Base-by-base conservation (phyloP, 2,113 vertebrate species). In the Corynorhinus townsendii region DNA sequence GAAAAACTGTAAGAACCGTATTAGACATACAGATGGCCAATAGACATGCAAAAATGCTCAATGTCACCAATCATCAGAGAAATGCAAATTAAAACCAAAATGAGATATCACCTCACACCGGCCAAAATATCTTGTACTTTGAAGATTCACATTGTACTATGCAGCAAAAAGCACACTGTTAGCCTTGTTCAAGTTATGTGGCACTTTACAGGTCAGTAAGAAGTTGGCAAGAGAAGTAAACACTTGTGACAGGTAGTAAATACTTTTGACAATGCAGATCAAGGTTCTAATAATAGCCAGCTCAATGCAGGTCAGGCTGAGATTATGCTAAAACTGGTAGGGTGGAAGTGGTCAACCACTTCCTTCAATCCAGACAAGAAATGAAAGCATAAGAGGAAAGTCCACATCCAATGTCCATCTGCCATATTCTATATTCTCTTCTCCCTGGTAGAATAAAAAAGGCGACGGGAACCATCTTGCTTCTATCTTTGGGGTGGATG, bases 251-350 rank as follows among this genome's bases (percentile, higher is more conserved):
- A 89, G 73, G n/a, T 22, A 86, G 38, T 56, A 80, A 93, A 86
- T 43, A 83, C 45, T 91, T 93, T 5, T 64, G 75, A 75, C 54
- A 17, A 49, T 17, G 16, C n/a, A 83, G 83, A 86, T 26, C 66
- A 95, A 96, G 56, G 62, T 91, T 89, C 91, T 92, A 90, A 16
- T 83, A 82, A 95, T 4, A 84, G 38, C 33, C 82, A 83, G 62
- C 17, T 64, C 83, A 69, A 73, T 12, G 52, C 19, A 90, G 91
- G 85, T 96, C 94, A 94, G 85, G 62, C 40, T 80, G 75, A 66
- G 80, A 89, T 94, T 79, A 92, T 11, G 40, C 52, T 84, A 93
- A 80, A 82, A 66, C 75, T 66, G 24, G 54, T 30, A 49, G 33
- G 54, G 14, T 64, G 80, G 54, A 59, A n/a, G 40, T 4, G 20